phyloP scores from a whole-genome alignment of 2,113 vertebrate genomes.

The Morone saxatilis region DNA sequence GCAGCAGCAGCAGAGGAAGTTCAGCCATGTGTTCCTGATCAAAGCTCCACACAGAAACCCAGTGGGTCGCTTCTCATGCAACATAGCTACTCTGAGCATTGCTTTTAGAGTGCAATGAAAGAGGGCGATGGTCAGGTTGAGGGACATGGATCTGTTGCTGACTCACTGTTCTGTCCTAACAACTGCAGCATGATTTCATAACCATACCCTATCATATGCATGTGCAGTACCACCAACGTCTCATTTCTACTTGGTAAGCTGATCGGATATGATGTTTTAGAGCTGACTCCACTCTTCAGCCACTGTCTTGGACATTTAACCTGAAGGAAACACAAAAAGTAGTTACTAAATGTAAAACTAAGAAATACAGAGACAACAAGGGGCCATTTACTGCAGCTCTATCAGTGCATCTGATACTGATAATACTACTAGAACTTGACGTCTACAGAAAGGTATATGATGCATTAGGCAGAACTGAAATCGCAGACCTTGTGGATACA shows the following conservation, averaged over 20 bases:
- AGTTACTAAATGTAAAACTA: not conserved
- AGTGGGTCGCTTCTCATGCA: slow-evolving; percentile 56
- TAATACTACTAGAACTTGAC: slow-evolving; percentile 3
- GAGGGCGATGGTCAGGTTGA: slow-evolving; percentile 30
- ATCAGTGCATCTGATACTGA: slow-evolving; percentile 20
- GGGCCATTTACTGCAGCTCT: slow-evolving; percentile 2
- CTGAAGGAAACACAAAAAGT: slow-evolving; percentile 24
- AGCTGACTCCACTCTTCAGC: not conserved
- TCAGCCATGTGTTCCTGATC: slow-evolving; percentile 75
- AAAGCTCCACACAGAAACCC: slow-evolving; percentile 56
- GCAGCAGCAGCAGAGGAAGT: slow-evolving; percentile 58
- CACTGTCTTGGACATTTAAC: slow-evolving; percentile 8
- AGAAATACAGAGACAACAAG: not conserved
- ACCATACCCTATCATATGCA: not conserved
- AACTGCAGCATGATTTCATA: not conserved
- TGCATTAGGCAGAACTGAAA: not conserved
- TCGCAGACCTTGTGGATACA: not conserved
- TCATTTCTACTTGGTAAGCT: not conserved
- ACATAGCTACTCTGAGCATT: slow-evolving; percentile 18
- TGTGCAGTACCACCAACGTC: not conserved
- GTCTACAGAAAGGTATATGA: not conserved
- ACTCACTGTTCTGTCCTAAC: slow-evolving; percentile 2
- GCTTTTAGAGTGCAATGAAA: slow-evolving; percentile 20
- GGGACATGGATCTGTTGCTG: not conserved
- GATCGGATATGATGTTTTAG: not conserved